These are phyloP conservation scores for Arbacia lixula DNA, from an alignment of 53 echinoderm and acorn worm genomes.

Conservation along the genomic window DNA sequence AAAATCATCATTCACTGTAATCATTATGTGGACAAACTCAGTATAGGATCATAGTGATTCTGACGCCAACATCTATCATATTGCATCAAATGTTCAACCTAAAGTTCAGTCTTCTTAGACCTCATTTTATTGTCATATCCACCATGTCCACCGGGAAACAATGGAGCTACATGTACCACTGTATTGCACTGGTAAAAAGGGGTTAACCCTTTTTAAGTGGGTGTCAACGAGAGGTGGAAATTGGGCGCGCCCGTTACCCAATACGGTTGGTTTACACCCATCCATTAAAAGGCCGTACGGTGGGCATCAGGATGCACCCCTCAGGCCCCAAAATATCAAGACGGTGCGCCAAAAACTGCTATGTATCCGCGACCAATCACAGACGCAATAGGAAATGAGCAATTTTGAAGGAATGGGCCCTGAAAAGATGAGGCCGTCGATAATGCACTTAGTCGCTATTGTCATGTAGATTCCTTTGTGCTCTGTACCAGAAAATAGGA, in stretches of 20 bases:
- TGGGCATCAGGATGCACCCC: not conserved
- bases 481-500: not conserved
- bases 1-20: no score
- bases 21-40: no score
- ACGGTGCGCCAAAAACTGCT: not conserved
- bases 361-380: not conserved
- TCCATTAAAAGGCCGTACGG: slow-evolving; percentile 16
- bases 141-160: no score
- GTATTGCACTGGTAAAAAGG: no score
- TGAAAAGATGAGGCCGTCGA: not conserved
- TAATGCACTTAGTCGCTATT: slow-evolving; percentile 24
- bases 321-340: slow-evolving; percentile 9
- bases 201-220: no score
- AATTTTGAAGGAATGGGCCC: not conserved
- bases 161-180: no score
- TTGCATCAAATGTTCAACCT: no score
- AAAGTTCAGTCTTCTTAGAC: no score
- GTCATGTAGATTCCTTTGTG: slow-evolving; percentile 46
- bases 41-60: no score
- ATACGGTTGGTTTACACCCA: slow-evolving; percentile 26
- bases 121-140: no score
- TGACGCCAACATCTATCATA: no score
- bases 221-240: not conserved
- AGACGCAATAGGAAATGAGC: not conserved
- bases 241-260: not conserved